Conservation (phyloP, 2,797 vertebrate species). For the Erpetoichthys calabaricus region DNA sequence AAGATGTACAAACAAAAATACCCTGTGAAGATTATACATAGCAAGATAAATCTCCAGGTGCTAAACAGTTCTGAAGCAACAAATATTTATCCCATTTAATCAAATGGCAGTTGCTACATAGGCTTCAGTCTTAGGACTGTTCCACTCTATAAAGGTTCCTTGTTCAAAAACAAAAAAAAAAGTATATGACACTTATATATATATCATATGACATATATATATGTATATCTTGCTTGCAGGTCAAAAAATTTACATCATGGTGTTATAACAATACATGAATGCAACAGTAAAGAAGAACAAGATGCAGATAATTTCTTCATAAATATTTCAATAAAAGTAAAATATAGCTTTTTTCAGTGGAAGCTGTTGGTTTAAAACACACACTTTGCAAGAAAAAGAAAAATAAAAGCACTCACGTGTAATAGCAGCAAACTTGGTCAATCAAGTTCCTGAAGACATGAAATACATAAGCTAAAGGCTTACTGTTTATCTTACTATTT, state of each 20-base stretch:
- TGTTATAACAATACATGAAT: constrained; percentile 33
- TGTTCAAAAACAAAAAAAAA: constrained; percentile 1
- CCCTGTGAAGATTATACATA: constrained; percentile 17
- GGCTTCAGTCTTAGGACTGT: constrained; percentile 28
- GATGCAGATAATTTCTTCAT: constrained; percentile 34
- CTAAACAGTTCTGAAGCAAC: constrained; percentile 11
- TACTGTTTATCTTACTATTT: no score
- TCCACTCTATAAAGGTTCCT: constrained; percentile 36
- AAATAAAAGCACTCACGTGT: constrained; percentile 22
- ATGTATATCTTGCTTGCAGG: constrained; percentile 8
- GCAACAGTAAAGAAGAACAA: constrained; percentile 27
- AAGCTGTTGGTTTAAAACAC: constrained; percentile 16
- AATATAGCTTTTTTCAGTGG: constrained; percentile 34
- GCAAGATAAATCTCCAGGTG: constrained; percentile 9
- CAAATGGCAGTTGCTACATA: constrained; percentile 18
- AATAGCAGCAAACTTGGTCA: constrained; percentile 45
- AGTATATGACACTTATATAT: no score
- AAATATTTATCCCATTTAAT: constrained; percentile 10
- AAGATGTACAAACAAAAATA: constrained; percentile 19
- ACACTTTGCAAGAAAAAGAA: constrained; percentile 11
- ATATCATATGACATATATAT: no score
- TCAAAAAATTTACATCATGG: constrained; percentile 37
- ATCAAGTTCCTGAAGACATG: constrained; percentile 30
- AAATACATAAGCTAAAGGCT: neutral
- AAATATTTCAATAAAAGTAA: constrained; percentile 33